Evolutionary conservation across 2,113 vertebrate genomes (phyloP).

Genomic region (Falco punctatus): DNA sequence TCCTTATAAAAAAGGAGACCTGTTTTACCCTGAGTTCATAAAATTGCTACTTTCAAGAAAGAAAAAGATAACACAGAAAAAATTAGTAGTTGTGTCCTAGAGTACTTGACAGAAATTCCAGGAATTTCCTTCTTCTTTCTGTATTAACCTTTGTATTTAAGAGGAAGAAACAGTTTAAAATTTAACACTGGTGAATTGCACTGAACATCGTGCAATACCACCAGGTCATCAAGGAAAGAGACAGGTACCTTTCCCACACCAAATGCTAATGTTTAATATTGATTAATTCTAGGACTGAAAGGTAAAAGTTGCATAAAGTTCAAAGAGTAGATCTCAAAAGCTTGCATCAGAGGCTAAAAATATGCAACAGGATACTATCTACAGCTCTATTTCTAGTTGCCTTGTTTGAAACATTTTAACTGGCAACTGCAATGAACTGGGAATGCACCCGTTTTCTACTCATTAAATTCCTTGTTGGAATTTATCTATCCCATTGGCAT

Average conservation of each 20-base stretch:
- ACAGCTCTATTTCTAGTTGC: conserved; percentile 64
- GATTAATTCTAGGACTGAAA: background rate
- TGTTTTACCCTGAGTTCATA: conserved; percentile 66
- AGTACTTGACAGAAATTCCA: conserved; percentile 35
- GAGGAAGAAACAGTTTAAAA: background rate
- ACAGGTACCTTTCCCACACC: background rate
- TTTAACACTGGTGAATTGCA: background rate
- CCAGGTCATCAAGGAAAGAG: background rate
- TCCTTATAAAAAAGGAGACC: conserved; percentile 70
- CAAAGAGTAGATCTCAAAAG: conserved; percentile 47
- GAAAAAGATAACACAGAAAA: conserved; percentile 65
- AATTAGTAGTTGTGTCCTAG: conserved; percentile 16
- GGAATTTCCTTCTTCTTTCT: conserved; percentile 30
- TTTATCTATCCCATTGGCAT: background rate
- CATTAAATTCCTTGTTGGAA: background rate
- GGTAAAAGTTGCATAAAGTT: conserved; percentile 14
- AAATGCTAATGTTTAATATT: background rate
- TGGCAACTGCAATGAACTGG: conserved; percentile 16
- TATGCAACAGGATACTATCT: conserved; percentile 69
- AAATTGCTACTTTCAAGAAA: conserved; percentile 49
- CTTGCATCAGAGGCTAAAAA: conserved; percentile 73
- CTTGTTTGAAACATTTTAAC: conserved; percentile 69
- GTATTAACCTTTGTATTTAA: background rate
- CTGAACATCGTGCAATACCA: background rate
- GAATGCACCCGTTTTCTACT: background rate